phyloP scores from a whole-genome alignment of 2,113 vertebrate species.

The Candoia aspera region DNA sequence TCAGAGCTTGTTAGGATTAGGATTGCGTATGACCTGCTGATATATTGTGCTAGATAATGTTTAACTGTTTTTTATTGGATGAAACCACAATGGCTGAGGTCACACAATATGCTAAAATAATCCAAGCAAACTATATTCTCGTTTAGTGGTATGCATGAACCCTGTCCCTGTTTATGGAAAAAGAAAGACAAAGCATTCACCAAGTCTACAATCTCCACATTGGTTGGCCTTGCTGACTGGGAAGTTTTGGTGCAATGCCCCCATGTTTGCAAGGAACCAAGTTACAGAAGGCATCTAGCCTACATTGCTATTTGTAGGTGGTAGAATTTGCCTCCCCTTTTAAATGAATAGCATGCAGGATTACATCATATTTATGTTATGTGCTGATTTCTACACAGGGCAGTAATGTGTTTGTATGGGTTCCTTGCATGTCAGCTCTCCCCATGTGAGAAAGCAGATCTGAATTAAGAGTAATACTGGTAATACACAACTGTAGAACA shows the following conservation, averaged over 20 bases:
- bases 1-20: not conserved
- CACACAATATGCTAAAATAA: too few species aligned
- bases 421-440: not conserved
- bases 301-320: not conserved
- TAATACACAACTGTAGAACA: not conserved
- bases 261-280: too few species aligned
- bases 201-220: too few species aligned
- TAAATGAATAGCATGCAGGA: not conserved
- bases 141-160: too few species aligned
- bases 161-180: too few species aligned
- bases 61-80: not conserved
- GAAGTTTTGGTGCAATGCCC: too few species aligned
- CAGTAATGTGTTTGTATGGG: not conserved
- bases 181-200: too few species aligned
- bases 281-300: not conserved
- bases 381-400: too few species aligned
- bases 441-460: not conserved
- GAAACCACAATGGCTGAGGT: not conserved
- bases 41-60: not conserved
- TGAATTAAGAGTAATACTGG: not conserved
- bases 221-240: too few species aligned
- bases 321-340: not conserved
- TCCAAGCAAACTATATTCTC: too few species aligned
- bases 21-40: not conserved
- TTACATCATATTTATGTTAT: not conserved